Percentiles rank a stretch among this genome's conserved stretches.
These are phyloP conservation scores for Operophtera brumata DNA, from an alignment of 2,888 invertebrate species.

Conservation along the genomic window DNA sequence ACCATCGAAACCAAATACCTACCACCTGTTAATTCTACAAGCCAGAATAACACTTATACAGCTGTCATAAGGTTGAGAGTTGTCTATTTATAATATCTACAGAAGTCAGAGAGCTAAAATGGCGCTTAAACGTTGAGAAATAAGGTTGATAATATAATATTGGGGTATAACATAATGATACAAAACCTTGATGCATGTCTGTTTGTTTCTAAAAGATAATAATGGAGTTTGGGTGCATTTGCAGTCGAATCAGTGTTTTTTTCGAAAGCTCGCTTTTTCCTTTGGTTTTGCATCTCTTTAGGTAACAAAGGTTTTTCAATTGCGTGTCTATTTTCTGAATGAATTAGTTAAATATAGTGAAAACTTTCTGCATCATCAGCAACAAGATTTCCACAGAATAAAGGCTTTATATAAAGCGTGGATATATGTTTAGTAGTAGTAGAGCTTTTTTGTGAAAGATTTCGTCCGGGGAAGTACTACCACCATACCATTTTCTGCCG, in stretches of 20 bases:
- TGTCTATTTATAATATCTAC: neutral
- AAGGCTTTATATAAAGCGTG: too few relatives aligned
- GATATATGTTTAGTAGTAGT: too few relatives aligned
- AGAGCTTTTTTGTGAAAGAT: too few relatives aligned
- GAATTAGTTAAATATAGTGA: too few relatives aligned
- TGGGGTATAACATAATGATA: neutral
- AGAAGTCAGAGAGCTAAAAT: neutral
- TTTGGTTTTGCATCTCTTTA: neutral
- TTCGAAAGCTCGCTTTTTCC: neutral
- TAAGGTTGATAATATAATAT: constrained; percentile 12
- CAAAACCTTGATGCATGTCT: neutral
- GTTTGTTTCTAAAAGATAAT: constrained; percentile 14
- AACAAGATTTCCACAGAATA: too few relatives aligned
- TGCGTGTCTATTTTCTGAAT: neutral
- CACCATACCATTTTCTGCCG: too few relatives aligned
- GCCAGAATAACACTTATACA: constrained; percentile 20
- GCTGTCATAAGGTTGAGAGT: constrained; percentile 18
- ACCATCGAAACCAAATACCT: constrained; percentile 44
- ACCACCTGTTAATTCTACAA: constrained; percentile 30
- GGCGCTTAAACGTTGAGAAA: constrained; percentile 3
- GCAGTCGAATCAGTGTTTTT: constrained; percentile 12
- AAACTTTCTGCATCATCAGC: too few relatives aligned
- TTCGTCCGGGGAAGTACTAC: too few relatives aligned
- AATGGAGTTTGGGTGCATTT: constrained; percentile 7
- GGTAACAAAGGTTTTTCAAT: neutral